Conservation (phyloP, 2,797 vertebrate species). For the Molossus molossus region DNA sequence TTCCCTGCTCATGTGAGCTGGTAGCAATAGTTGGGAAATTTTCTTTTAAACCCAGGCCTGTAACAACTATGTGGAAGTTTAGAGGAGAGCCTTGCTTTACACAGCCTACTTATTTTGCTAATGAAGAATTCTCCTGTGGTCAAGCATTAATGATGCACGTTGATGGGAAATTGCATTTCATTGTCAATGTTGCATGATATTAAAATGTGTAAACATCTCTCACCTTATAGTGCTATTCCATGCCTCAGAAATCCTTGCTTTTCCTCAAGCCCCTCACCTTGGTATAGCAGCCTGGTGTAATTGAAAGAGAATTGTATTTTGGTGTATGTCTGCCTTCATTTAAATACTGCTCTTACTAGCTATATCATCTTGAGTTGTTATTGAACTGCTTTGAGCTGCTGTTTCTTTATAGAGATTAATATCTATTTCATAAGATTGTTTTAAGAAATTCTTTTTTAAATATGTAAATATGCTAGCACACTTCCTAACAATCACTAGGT, state of each 20-base stretch:
- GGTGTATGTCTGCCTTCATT: constrained; percentile 15
- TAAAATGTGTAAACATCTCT: neutral
- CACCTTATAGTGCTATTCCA: neutral
- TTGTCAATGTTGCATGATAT: neutral
- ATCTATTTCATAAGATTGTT: constrained; percentile 52
- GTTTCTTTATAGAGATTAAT: constrained; percentile 13
- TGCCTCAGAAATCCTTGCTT: neutral
- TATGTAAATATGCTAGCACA: neutral
- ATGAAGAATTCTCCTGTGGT: constrained; percentile 16
- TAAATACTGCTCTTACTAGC: constrained; percentile 15
- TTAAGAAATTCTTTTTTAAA: constrained; percentile 40
- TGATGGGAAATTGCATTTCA: neutral
- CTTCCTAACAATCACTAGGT: neutral
- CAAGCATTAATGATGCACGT: constrained; percentile 33
- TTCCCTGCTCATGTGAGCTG: neutral
- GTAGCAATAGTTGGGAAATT: neutral
- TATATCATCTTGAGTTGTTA: constrained; percentile 1
- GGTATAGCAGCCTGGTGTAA: neutral
- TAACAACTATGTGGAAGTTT: neutral
- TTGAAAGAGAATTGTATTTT: neutral
- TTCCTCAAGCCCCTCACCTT: neutral
- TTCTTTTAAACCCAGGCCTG: neutral
- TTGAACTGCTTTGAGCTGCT: neutral
- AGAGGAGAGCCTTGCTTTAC: neutral
- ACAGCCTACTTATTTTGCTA: neutral